Conservation (phyloP, 2,888 invertebrate genomes). For the Microplitis deprimator region DNA sequence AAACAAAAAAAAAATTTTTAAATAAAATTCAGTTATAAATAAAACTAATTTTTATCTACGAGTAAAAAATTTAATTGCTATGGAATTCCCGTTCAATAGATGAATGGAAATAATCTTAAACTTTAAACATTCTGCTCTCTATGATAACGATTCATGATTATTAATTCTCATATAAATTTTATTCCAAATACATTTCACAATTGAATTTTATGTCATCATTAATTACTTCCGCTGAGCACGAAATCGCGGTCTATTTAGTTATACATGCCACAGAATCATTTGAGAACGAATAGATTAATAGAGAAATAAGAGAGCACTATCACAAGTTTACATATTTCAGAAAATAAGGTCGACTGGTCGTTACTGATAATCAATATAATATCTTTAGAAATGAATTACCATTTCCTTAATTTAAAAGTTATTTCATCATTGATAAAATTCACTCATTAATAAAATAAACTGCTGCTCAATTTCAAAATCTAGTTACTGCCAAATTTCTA, state of each 20-base stretch:
- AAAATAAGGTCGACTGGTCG: constrained; percentile 22
- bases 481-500: no score
- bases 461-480: no score
- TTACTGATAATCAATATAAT: constrained; percentile 13
- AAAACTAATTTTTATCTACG: neutral
- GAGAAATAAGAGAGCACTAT: neutral
- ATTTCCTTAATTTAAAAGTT: neutral
- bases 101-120: neutral
- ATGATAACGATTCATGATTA: neutral
- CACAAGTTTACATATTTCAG: constrained; percentile 9
- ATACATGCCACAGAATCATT: constrained; percentile 17
- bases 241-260: neutral
- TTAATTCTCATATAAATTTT: neutral
- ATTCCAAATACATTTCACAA: neutral
- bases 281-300: neutral
- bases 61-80: neutral
- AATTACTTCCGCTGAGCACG: constrained; percentile 14
- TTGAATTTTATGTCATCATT: constrained; percentile 16
- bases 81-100: neutral
- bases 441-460: neutral
- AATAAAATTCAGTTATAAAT: neutral
- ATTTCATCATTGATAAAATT: neutral
- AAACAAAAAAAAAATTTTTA: no score
- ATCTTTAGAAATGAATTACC: neutral
- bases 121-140: neutral